Percentiles rank a stretch among this genome's conserved stretches.
These are phyloP conservation scores for Scrobipalpa atriplicella DNA, from an alignment of 2,888 invertebrate genomes.

Conservation along the genomic window DNA sequence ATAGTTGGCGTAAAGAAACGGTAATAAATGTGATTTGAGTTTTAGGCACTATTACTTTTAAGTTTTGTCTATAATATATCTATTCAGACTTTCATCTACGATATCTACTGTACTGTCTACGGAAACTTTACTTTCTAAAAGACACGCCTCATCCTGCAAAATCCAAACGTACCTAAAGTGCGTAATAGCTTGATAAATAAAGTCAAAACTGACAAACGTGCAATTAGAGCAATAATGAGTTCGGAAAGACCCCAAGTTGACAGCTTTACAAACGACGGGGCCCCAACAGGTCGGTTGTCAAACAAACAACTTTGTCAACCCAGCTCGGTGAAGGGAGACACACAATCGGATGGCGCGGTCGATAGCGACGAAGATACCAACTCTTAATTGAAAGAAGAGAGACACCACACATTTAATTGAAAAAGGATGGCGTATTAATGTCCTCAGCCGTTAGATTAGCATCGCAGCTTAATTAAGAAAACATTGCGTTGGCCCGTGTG, in stretches of 20 bases:
- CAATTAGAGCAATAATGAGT: constrained; percentile 11
- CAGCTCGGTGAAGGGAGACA: constrained; percentile 3
- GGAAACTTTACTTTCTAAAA: background rate
- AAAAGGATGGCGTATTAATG: background rate
- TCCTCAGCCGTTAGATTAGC: background rate
- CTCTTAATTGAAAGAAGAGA: background rate
- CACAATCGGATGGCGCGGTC: background rate
- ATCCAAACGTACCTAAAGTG: background rate
- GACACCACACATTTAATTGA: background rate
- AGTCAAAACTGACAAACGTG: constrained; percentile 2
- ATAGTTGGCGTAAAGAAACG: background rate
- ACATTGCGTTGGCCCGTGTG: background rate
- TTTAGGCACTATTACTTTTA: too few relatives aligned
- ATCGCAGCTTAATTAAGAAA: background rate
- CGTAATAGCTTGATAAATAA: background rate
- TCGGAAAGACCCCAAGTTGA: constrained; percentile 1
- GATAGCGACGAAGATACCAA: background rate
- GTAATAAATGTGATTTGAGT: background rate
- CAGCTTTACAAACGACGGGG: constrained; percentile 14
- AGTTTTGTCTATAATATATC: too few relatives aligned
- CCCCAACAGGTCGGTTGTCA: constrained; percentile 26
- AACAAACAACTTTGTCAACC: constrained; percentile 31
- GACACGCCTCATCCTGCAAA: background rate
- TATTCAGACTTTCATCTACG: too few relatives aligned
- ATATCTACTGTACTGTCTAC: too few relatives aligned